Evolutionary conservation across 2,113 vertebrate genomes (phyloP).

Genomic region (Tricholaema leucomelas): DNA sequence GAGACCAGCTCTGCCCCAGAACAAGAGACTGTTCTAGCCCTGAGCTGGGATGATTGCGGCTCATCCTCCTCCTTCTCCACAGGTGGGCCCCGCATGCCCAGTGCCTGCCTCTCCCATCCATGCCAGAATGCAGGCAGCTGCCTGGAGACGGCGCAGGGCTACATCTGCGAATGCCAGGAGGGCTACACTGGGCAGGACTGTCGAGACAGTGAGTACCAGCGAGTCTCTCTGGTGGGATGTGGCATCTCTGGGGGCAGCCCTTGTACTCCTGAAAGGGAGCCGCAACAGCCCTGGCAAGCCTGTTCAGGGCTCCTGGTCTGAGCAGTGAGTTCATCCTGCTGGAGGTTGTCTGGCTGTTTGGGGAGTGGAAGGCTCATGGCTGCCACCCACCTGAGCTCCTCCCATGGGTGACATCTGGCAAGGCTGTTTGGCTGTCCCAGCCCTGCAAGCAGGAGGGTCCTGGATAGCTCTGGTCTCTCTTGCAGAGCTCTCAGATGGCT

Average conservation of each 20-base stretch:
- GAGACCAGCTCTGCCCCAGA: background rate
- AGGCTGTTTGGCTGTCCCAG: background rate
- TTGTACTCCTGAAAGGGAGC: background rate
- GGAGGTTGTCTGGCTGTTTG: background rate
- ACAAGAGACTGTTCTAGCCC: background rate
- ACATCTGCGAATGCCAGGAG: conserved; percentile 83
- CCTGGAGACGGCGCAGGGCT: conserved; percentile 73
- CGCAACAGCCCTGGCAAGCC: background rate
- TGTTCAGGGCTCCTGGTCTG: background rate
- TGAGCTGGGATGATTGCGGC: background rate
- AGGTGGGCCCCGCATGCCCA: conserved; percentile 28
- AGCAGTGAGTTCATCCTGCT: background rate
- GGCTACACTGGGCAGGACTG: conserved; percentile 86
- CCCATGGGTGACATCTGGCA: background rate
- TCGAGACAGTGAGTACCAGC: conserved; percentile 79
- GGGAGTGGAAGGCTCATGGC: background rate
- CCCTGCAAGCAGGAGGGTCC: background rate
- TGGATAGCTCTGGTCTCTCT: background rate
- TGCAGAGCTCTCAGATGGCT: conserved; percentile 77
- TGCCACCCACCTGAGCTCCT: background rate
- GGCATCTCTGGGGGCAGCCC: background rate
- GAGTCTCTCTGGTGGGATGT: rapidly evolving
- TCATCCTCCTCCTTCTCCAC: background rate
- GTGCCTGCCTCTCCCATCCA: conserved; percentile 68
- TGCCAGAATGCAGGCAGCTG: conserved; percentile 79